Conservation (phyloP, 2,888 invertebrate species). For the Pollenia griseotomentosa region DNA sequence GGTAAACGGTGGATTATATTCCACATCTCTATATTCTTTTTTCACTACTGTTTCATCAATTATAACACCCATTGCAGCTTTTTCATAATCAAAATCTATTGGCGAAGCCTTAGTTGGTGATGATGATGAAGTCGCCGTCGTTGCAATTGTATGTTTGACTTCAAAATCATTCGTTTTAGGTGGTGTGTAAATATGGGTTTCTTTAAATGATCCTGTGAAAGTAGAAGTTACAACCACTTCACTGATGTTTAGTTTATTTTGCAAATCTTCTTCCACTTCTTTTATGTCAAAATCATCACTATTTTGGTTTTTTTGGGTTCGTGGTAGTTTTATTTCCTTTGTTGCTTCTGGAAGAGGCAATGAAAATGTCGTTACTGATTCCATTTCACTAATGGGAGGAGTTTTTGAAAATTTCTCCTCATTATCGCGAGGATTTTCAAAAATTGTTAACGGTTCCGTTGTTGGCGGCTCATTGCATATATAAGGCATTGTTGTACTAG, state of each 20-base stretch:
- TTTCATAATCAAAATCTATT: constrained; percentile 83
- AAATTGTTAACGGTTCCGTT: constrained; percentile 42
- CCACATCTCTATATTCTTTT: constrained; percentile 84
- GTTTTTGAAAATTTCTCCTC: constrained; percentile 61
- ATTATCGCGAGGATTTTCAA: constrained; percentile 58
- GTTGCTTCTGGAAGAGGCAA: constrained; percentile 30
- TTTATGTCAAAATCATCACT: constrained; percentile 63
- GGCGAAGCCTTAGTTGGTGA: constrained; percentile 77
- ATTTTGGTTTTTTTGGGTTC: constrained; percentile 65
- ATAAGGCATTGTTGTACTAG: constrained; percentile 71
- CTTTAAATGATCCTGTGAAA: constrained; percentile 82
- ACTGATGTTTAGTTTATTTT: constrained; percentile 55
- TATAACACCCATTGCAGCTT: constrained; percentile 83
- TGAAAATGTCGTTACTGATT: constrained; percentile 56
- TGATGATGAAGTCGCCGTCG: constrained; percentile 55
- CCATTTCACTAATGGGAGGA: constrained; percentile 72
- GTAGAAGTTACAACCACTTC: constrained; percentile 77
- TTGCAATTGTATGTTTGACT: constrained; percentile 69
- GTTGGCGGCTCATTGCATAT: constrained; percentile 43
- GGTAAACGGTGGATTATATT: constrained; percentile 82
- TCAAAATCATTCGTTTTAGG: constrained; percentile 79
- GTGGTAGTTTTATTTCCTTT: constrained; percentile 33
- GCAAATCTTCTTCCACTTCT: constrained; percentile 53
- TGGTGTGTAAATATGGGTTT: constrained; percentile 84
- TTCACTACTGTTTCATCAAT: constrained; percentile 84